These are phyloP conservation scores for Drosophila micromelanica DNA, from an alignment of 1,140 invertebrate species.

Conservation along the genomic window DNA sequence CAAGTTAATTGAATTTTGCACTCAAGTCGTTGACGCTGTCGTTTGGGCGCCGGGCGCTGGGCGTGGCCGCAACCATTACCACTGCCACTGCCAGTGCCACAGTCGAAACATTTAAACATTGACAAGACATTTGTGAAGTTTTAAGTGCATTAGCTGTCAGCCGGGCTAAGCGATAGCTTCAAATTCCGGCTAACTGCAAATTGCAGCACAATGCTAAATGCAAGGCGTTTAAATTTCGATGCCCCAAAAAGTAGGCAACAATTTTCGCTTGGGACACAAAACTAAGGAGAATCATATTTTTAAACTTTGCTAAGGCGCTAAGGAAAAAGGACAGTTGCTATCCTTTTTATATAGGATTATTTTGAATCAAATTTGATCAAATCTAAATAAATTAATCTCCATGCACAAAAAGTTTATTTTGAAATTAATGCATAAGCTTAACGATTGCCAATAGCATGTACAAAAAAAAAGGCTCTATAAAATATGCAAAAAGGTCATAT, in stretches of 20 bases:
- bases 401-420: no score
- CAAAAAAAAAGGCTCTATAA: no score
- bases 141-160: conserved; percentile 80
- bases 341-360: no score
- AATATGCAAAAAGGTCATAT: no score
- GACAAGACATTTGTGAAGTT: conserved; percentile 82
- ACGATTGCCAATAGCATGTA: no score
- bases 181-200: conserved; percentile 32
- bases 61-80: conserved; percentile 12
- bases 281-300: no score
- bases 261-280: background rate
- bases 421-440: no score
- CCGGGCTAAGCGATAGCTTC: conserved; percentile 39
- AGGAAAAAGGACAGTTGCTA: no score
- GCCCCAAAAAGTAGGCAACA: conserved; percentile 42
- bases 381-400: no score
- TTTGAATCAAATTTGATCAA: no score
- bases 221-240: conserved; percentile 10
- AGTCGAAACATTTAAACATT: conserved; percentile 70
- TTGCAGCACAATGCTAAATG: conserved; percentile 4
- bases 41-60: conserved; percentile 39
- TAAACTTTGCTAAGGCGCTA: no score
- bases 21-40: conserved; percentile 71
- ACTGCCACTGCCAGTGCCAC: conserved; percentile 25
- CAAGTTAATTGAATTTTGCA: conserved; percentile 82